Evolutionary conservation across 2,113 vertebrate species (phyloP).

Genomic region (Arenaria interpres): DNA sequence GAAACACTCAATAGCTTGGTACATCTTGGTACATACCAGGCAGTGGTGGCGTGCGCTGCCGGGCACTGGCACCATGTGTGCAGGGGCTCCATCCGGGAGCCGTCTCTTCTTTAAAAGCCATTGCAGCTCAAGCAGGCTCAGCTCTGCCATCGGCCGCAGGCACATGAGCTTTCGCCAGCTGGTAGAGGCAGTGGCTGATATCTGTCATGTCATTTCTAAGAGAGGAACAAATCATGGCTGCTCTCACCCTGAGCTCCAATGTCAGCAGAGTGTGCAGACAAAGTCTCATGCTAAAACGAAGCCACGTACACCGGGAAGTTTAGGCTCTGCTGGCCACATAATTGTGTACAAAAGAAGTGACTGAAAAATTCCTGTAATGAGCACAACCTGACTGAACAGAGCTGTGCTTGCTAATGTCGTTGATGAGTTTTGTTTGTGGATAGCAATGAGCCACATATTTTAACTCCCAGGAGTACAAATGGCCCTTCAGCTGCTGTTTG

Average conservation of each 20-base stretch:
- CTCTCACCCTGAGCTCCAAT: neutral
- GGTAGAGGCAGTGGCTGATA: neutral
- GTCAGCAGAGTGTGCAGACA: neutral
- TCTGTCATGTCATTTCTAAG: neutral
- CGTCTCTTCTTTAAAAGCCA: neutral
- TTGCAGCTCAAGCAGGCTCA: neutral
- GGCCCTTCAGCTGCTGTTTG: slow-evolving; percentile 4
- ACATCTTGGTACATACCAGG: neutral
- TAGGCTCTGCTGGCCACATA: neutral
- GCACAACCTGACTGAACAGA: neutral
- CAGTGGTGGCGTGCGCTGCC: accelerated
- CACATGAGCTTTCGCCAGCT: neutral
- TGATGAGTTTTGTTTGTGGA: slow-evolving; percentile 4
- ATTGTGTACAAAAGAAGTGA: neutral
- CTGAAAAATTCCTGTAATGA: slow-evolving; percentile 6
- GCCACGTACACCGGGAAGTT: accelerated
- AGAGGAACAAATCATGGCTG: neutral
- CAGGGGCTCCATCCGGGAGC: neutral
- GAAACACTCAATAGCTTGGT: neutral
- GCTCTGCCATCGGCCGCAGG: neutral
- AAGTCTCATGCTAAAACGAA: neutral
- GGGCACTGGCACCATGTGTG: neutral
- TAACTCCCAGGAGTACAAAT: slow-evolving; percentile 6
- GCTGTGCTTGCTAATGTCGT: neutral
- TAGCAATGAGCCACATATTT: neutral